A percentile compares a stretch with the other conserved stretches of the same genome.
These are phyloP conservation scores for Hedychridium roseum DNA, from an alignment of 2,888 invertebrate genomes.

Conservation along the genomic window DNA sequence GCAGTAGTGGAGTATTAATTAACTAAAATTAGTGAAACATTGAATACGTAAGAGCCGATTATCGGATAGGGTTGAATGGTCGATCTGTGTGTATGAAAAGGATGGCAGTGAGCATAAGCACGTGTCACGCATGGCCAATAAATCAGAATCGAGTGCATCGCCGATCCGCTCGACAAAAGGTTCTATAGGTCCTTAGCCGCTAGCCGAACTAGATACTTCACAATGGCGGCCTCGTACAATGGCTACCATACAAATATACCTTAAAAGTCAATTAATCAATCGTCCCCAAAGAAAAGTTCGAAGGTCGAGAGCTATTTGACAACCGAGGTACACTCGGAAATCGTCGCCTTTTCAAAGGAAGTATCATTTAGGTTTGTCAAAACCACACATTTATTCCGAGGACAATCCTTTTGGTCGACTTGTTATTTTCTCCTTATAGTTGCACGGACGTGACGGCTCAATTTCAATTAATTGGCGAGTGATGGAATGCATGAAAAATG, in stretches of 20 bases:
- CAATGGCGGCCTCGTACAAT: conserved; percentile 40
- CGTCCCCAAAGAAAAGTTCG: conserved; percentile 31
- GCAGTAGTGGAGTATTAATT: too few relatives aligned
- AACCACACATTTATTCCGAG: conserved; percentile 5
- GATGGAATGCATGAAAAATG: too few relatives aligned
- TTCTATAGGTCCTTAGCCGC: conserved; percentile 23
- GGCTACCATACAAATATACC: conserved; percentile 43
- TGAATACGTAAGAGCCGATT: too few relatives aligned
- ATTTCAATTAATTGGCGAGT: too few relatives aligned
- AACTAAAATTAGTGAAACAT: too few relatives aligned
- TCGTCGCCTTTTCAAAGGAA: conserved; percentile 16
- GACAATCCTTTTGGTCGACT: background rate
- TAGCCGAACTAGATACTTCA: conserved; percentile 28
- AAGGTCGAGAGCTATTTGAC: conserved; percentile 37
- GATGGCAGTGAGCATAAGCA: conserved; percentile 1
- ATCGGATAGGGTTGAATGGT: too few relatives aligned
- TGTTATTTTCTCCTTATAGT: too few relatives aligned
- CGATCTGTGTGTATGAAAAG: too few relatives aligned
- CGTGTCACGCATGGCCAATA: conserved; percentile 28
- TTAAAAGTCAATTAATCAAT: conserved; percentile 53
- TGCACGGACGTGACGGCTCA: too few relatives aligned
- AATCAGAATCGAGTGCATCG: conserved; percentile 35
- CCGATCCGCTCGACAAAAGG: conserved; percentile 28
- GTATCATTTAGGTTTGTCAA: conserved; percentile 28
- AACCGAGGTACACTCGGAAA: conserved; percentile 20